Evolutionary conservation across 2,113 vertebrate species (phyloP).

Genomic region (Clarias magur): DNA sequence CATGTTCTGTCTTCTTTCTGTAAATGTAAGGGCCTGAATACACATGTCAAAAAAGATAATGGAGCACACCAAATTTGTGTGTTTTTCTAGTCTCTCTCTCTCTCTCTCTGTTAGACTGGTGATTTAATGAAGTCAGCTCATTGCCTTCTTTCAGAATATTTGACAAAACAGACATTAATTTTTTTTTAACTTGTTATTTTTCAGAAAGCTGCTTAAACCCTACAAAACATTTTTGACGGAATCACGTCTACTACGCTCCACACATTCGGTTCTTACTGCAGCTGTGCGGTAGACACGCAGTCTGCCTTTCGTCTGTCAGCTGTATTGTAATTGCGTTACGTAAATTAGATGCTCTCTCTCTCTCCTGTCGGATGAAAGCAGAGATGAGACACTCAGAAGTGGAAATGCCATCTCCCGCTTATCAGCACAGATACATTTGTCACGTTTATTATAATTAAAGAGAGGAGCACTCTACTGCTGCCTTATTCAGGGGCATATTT

Average conservation of each 20-base stretch:
- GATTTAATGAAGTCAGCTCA: background rate
- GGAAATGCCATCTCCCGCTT: slow-evolving; percentile 10
- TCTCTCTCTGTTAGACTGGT: background rate
- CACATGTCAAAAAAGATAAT: background rate
- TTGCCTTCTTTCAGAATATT: slow-evolving; percentile 3
- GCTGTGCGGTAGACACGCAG: slow-evolving; percentile 34
- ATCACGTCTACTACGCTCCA: background rate
- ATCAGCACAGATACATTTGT: background rate
- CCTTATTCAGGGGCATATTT: background rate
- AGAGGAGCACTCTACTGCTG: background rate
- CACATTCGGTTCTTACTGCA: slow-evolving; percentile 25
- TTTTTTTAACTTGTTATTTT: background rate
- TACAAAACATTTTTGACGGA: slow-evolving; percentile 2
- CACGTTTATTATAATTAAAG: slow-evolving; percentile 3
- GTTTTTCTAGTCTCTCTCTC: background rate
- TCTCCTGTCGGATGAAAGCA: slow-evolving; percentile 2
- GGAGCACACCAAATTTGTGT: background rate
- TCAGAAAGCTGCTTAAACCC: background rate
- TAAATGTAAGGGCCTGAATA: background rate
- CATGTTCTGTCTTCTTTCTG: background rate
- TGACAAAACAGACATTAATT: background rate
- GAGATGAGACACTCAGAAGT: background rate
- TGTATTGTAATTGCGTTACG: slow-evolving; percentile 17
- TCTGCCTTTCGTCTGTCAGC: slow-evolving; percentile 16
- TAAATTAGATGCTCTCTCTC: slow-evolving; percentile 24